Percentiles rank a stretch among this genome's conserved stretches.
phyloP scores from a whole-genome alignment of 2,888 invertebrate species.

The Glaucopsyche alexis region DNA sequence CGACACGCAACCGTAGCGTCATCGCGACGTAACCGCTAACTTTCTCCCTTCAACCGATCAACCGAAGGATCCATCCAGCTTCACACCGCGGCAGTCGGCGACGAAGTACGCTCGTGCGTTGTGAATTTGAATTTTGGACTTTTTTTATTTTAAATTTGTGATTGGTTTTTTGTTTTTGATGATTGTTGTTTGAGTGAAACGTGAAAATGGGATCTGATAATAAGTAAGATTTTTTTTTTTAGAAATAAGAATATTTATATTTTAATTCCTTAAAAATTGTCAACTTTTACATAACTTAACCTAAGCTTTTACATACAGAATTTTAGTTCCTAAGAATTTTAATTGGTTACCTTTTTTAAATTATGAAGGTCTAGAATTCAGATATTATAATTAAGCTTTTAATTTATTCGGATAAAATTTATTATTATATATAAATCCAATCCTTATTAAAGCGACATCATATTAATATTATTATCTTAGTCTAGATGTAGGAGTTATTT shows the following conservation, averaged over 20 bases:
- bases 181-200: constrained; percentile 54
- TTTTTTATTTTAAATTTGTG: constrained; percentile 46
- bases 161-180: constrained; percentile 44
- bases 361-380: background rate
- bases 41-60: constrained; percentile 62
- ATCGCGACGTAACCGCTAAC: constrained; percentile 76
- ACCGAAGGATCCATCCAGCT: constrained; percentile 48
- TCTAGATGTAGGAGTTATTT: constrained; percentile 33
- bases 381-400: background rate
- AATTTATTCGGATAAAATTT: background rate
- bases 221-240: constrained; percentile 55
- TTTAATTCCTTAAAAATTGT: constrained; percentile 33
- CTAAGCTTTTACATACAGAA: background rate
- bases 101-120: constrained; percentile 60
- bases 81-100: constrained; percentile 63
- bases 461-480: background rate
- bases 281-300: too few relatives aligned
- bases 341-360: background rate
- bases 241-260: constrained; percentile 30
- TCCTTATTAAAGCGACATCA: background rate
- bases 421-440: background rate
- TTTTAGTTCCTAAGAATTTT: background rate
- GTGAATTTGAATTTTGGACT: constrained; percentile 49
- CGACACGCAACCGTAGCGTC: constrained; percentile 76
- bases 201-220: constrained; percentile 64